Evolutionary conservation across 2,888 invertebrate genomes (phyloP).

Genomic region (Zhengitettix transpicula): DNA sequence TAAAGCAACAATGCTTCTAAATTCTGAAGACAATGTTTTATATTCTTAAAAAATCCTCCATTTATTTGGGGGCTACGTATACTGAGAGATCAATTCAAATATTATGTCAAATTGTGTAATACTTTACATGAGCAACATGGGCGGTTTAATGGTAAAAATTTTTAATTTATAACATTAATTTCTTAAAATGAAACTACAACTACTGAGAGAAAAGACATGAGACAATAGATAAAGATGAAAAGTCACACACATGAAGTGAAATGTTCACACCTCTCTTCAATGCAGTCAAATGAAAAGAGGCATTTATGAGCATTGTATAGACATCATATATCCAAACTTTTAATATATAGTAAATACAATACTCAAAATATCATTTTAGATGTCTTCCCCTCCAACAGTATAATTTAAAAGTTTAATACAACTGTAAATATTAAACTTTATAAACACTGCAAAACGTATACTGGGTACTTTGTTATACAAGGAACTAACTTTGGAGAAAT

Average conservation of each 20-base stretch:
- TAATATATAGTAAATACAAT: not conserved
- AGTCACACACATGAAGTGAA: not conserved
- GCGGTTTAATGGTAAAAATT: conserved; percentile 1
- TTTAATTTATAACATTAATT: not conserved
- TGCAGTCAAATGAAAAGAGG: not conserved
- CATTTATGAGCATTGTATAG: not conserved
- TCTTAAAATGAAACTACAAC: not conserved
- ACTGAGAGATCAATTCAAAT: not conserved
- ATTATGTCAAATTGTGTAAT: not conserved
- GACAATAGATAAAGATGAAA: not conserved
- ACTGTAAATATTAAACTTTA: not conserved
- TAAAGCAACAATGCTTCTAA: too few relatives aligned
- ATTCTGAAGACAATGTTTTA: too few relatives aligned
- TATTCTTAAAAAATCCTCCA: not conserved
- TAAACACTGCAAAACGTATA: not conserved
- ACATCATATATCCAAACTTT: not conserved
- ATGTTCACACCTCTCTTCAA: not conserved
- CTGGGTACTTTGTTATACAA: not conserved
- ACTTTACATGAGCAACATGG: conserved; percentile 5
- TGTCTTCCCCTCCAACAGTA: not conserved
- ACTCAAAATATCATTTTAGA: not conserved
- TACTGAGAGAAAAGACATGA: not conserved
- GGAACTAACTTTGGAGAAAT: not conserved
- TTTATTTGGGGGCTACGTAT: not conserved
- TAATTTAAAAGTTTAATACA: not conserved